A percentile compares a stretch with the other conserved stretches of the same genome.
Evolutionary conservation across 2,888 invertebrate species (phyloP).

Genomic region (Eilema sororculum): DNA sequence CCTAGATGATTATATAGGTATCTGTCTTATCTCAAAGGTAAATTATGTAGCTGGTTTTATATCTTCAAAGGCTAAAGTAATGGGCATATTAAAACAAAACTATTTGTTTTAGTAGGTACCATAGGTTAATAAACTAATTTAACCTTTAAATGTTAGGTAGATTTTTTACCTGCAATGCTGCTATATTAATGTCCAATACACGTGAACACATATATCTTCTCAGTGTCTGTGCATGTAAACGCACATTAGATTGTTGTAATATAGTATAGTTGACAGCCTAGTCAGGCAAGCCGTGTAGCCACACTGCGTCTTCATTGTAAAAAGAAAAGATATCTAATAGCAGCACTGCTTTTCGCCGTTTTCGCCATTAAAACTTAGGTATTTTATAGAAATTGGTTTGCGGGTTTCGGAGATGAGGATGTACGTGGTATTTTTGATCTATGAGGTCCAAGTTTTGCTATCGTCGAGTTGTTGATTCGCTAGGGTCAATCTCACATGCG

Average conservation of each 20-base stretch:
- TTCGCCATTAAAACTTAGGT: too few species aligned
- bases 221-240: not conserved
- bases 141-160: conserved; percentile 12
- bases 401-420: not conserved
- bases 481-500: too few species aligned
- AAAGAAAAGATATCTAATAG: too few species aligned
- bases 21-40: not conserved
- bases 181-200: too few species aligned
- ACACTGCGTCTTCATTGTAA: not conserved
- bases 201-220: too few species aligned
- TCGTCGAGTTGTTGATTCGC: too few species aligned
- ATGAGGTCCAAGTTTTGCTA: too few species aligned
- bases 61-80: not conserved
- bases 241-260: not conserved
- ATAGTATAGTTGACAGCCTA: not conserved
- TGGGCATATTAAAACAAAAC: not conserved
- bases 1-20: not conserved
- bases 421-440: too few species aligned
- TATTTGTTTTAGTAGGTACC: not conserved
- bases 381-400: not conserved
- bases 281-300: not conserved
- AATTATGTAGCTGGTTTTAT: not conserved
- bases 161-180: not conserved
- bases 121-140: conserved; percentile 23
- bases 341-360: too few species aligned